Conservation (phyloP, 1,140 invertebrate genomes). For the Orius laevigatus region DNA sequence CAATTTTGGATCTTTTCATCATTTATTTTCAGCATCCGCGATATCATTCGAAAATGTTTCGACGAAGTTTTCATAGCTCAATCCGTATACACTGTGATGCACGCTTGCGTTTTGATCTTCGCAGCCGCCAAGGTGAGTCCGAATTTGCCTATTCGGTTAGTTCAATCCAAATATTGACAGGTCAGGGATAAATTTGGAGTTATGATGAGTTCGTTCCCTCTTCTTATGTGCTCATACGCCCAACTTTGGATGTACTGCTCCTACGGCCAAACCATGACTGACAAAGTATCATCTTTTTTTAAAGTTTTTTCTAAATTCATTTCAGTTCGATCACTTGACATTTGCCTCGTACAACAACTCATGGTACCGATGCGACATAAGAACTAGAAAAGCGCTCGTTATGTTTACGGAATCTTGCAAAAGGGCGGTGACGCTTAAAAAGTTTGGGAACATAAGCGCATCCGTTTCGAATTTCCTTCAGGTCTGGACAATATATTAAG, state of each 20-base stretch:
- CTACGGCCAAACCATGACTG: conserved; percentile 12
- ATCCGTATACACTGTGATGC: conserved; percentile 1
- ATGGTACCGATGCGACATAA: conserved; percentile 5
- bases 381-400: conserved; percentile 1
- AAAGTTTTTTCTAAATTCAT: neutral
- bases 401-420: neutral
- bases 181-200: conserved; percentile 2
- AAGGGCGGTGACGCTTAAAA: neutral
- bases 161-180: neutral
- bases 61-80: conserved; percentile 5
- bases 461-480: conserved; percentile 2
- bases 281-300: conserved; percentile 4
- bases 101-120: conserved; percentile 5
- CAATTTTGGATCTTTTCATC: too few species aligned
- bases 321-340: conserved; percentile 6
- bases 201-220: conserved; percentile 1
- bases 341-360: conserved; percentile 4
- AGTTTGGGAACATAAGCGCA: conserved; percentile 3
- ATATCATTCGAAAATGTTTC: neutral
- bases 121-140: neutral
- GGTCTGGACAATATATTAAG: neutral
- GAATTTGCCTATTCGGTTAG: neutral
- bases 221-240: conserved; percentile 4
- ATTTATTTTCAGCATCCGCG: too few species aligned
- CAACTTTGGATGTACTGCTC: conserved; percentile 13